Base-by-base conservation (phyloP, 1,140 invertebrate species). In the Tetramorium alpestre region DNA sequence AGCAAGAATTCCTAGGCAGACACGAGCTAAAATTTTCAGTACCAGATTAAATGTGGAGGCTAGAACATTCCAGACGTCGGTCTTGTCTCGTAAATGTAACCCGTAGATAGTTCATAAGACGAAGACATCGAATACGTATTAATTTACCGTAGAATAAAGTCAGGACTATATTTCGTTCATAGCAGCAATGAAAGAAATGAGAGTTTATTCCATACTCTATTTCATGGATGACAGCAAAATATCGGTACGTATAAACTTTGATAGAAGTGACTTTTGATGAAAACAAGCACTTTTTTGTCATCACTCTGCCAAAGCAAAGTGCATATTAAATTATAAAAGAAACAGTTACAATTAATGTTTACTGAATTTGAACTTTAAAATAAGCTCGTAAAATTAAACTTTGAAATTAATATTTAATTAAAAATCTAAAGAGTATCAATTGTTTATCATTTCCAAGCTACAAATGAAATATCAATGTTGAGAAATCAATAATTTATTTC, bases 1-100 rank as follows among this genome's bases (percentile, higher is more conserved):
- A 80, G 38, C 22, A 33, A 80, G 84, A 85, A 76, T 80, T 85
- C 62, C 33, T 47, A 85, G 49, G 47, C 58, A 58, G 84, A 80
- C 60, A 85, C 58, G 47, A 54, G 60, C 47, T 85, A 47, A 80
- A 65, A 85, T 78, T 77, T 85, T 85, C 75, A 85, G 84, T 80
- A 65, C 16, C 49, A 80, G 72, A 78, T 78, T 85, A 85, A 85
- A 85, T 85, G 73, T 85, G 62, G 73, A 85, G 41, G 28, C 67
- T 82, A 60, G 58, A 84, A 84, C 69, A 84, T 84, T 75, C 54
- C 41, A 73, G 22, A 60, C 54, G 54, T 11, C 25, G 28, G 67
- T 84, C 67, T 82, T 73, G 54, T 18, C n/a, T 72, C 25, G 69
- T 62, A 62, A 73, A 75, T 38, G 69, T 84, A 62, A 84, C 41